Evolutionary conservation across 2,113 vertebrate species (phyloP), one percentile per base, ranked within the genome.

Genomic region (Hyaena hyaena): DNA sequence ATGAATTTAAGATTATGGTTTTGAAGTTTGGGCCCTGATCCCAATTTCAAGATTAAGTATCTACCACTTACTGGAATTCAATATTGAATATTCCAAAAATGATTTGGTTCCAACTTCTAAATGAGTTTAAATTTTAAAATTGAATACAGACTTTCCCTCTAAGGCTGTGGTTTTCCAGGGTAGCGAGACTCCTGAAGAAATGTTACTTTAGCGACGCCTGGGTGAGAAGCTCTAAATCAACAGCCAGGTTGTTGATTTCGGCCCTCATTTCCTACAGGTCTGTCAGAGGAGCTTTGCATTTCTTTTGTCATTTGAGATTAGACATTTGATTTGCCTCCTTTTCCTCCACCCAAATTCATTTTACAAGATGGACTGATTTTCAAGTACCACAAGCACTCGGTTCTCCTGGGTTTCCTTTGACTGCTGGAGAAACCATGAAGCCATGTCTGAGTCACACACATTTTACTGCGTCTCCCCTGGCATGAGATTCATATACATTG

Each of bases 381-480:
- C 50, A 88, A 50, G 61, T 88, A 74, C 33, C 84, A 66, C 66
- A 88, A 97, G 81, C 58, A 90, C 26, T 55, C 80, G 28, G 26
- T 96, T 95, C 43, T 73, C 61, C 61, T 48, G 39, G 61, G 31
- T 84, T 95, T 87, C 80, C 96, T 92, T 95, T 96, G 84, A 93
- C 39, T 88, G n/a, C 79, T 92, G 45, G 58, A 95, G 74, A 92
- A 97, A 85, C 73, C 77, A 35, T 88, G 39, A 87, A 88, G 43
- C 74, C 63, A 10, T 84, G 23, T 92, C 48, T 94, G 91, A 98
- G 91, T 98, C 89, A 91, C 5, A 96, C 95, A 96, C 91, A 87
- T 98, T 98, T 97, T 97, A 95, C 96, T 97, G 95, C 33, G 2
- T 93, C 84, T 97, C 71, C 79, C 68, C 87, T 98, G 97, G 98